Percentiles rank a stretch among this genome's conserved stretches.
Evolutionary conservation across 2,113 vertebrate genomes (phyloP).

Genomic region (Cheirogaleus medius): DNA sequence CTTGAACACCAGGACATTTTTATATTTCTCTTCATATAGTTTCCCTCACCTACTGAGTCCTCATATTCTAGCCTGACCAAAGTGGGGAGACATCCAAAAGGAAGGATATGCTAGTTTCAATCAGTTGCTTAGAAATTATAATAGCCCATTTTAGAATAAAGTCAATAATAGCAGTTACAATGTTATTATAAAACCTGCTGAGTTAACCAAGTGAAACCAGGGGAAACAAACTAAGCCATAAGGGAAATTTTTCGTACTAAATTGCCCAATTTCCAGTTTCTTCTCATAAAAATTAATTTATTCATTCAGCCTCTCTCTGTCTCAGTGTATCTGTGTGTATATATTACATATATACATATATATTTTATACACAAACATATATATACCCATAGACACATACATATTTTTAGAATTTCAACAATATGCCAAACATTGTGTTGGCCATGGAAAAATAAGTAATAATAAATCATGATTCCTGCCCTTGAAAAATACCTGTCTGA

Average conservation of each 20-base stretch:
- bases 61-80: background rate
- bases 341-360: too few relatives aligned
- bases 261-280: background rate
- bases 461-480: background rate
- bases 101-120: background rate
- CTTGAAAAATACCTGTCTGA: background rate
- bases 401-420: background rate
- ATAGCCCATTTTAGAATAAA: background rate
- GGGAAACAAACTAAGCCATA: background rate
- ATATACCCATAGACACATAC: background rate
- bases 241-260: background rate
- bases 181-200: background rate
- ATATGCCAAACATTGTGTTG: background rate
- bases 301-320: background rate
- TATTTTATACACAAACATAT: background rate
- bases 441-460: background rate
- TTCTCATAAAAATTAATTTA: background rate
- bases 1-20: background rate
- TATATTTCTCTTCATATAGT: background rate
- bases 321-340: background rate
- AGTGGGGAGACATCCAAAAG: background rate
- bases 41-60: background rate
- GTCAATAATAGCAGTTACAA: background rate
- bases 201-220: slow-evolving; percentile 33
- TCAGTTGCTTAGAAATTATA: slow-evolving; percentile 21